Evolutionary conservation across 2,797 vertebrate species (phyloP).

Genomic region (Cyclopterus lumpus): DNA sequence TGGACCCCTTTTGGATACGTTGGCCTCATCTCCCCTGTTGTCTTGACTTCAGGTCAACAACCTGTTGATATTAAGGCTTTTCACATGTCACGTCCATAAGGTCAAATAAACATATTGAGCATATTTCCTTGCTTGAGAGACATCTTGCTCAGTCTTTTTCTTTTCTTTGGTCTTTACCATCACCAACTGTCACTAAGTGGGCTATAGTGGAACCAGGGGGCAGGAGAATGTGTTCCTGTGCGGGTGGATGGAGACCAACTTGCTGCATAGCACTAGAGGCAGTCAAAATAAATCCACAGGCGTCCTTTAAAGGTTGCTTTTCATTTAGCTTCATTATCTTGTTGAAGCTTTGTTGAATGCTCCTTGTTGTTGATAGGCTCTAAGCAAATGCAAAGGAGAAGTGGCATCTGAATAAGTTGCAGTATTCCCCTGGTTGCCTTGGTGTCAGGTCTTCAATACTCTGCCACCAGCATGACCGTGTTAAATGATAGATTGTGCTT

Average conservation of each 20-base stretch:
- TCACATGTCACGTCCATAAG: not conserved
- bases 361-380: not conserved
- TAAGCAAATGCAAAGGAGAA: slow-evolving; percentile 3
- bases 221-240: not conserved
- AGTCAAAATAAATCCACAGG: not conserved
- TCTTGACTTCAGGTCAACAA: too few species aligned
- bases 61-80: too few species aligned
- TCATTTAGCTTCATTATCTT: not conserved
- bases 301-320: not conserved
- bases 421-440: slow-evolving; percentile 15
- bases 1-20: not conserved
- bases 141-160: not conserved
- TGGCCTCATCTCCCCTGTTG: not conserved
- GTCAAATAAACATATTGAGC: not conserved
- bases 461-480: slow-evolving; percentile 21
- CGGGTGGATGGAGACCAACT: not conserved
- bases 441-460: slow-evolving; percentile 39
- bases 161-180: not conserved
- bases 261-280: not conserved
- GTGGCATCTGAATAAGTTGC: slow-evolving; percentile 15
- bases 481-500: slow-evolving; percentile 47
- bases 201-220: not conserved
- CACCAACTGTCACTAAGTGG: not conserved
- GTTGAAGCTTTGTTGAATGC: not conserved
- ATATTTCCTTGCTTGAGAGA: not conserved